Percentiles rank a stretch among this genome's conserved stretches.
Conservation (phyloP, 2,113 vertebrate species). For the Siphamia tubifer region DNA sequence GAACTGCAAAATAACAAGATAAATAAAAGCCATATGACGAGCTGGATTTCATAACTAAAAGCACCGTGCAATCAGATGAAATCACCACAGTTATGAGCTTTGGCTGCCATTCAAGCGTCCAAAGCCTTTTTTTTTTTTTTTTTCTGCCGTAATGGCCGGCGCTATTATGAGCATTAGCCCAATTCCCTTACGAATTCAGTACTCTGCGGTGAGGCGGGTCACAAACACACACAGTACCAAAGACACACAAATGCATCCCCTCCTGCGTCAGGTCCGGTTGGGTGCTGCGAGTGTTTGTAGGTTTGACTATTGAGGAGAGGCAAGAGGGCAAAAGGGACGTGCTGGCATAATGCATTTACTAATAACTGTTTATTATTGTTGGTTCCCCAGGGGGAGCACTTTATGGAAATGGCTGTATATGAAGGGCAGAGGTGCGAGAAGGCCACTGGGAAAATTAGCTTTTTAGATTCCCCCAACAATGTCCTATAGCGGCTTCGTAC, state of each 20-base stretch:
- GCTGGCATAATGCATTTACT: slow-evolving; percentile 78
- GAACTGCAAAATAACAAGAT: slow-evolving; percentile 58
- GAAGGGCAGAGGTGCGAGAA: slow-evolving; percentile 68
- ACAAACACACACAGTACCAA: slow-evolving; percentile 42
- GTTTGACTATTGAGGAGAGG: slow-evolving; percentile 61
- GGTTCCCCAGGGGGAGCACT: slow-evolving; percentile 72
- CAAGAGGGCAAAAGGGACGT: slow-evolving; percentile 71
- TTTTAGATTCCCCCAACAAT: slow-evolving; percentile 65
- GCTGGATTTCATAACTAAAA: slow-evolving; percentile 70
- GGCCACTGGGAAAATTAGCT: slow-evolving; percentile 71
- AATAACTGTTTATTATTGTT: slow-evolving; percentile 82
- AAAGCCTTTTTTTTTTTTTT: too few relatives aligned
- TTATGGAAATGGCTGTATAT: slow-evolving; percentile 75
- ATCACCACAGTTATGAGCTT: slow-evolving; percentile 60
- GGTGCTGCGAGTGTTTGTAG: slow-evolving; percentile 61
- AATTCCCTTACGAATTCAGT: slow-evolving; percentile 65
- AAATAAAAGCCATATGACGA: slow-evolving; percentile 56
- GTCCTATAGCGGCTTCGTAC: slow-evolving; percentile 37
- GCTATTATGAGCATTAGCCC: slow-evolving; percentile 76
- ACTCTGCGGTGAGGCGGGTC: slow-evolving; percentile 53
- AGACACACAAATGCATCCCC: slow-evolving; percentile 24
- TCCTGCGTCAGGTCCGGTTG: slow-evolving; percentile 53
- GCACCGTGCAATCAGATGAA: slow-evolving; percentile 65
- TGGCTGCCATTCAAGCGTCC: slow-evolving; percentile 51
- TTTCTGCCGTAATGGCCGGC: slow-evolving; percentile 64